Evolutionary conservation across 1,140 invertebrate genomes (phyloP).

Genomic region (Oncopeltus fasciatus): DNA sequence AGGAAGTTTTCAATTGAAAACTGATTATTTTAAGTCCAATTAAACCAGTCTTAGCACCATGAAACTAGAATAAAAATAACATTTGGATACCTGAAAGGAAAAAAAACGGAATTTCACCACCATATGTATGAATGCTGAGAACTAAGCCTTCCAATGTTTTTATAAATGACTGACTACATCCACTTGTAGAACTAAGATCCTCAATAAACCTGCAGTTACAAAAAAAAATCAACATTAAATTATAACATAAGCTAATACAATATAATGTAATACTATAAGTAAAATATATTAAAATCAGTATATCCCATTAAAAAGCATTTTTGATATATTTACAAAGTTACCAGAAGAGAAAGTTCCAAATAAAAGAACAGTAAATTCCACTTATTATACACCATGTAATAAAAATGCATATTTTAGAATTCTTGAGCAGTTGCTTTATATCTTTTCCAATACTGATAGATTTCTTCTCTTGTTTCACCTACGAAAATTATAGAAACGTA

Average conservation of each 20-base stretch:
- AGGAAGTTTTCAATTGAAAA: too few relatives aligned
- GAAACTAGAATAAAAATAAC: background rate
- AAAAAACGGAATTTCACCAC: conserved; percentile 37
- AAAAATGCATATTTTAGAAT: conserved; percentile 18
- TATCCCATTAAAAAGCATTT: background rate
- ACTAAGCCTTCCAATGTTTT: conserved; percentile 34
- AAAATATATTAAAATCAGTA: too few relatives aligned
- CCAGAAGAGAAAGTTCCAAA: conserved; percentile 15
- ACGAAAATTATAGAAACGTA: background rate
- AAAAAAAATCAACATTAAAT: background rate
- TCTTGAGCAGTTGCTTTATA: conserved; percentile 28
- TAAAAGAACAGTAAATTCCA: conserved; percentile 2
- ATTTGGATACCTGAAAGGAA: conserved; percentile 32
- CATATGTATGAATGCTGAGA: conserved; percentile 32
- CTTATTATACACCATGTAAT: conserved; percentile 3
- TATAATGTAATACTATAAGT: too few relatives aligned
- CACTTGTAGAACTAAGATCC: conserved; percentile 23
- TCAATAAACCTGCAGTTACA: conserved; percentile 27
- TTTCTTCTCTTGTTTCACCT: background rate
- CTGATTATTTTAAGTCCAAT: too few relatives aligned
- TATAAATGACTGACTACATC: conserved; percentile 12
- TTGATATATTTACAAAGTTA: background rate
- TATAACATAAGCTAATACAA: too few relatives aligned
- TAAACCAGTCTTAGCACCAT: conserved; percentile 30
- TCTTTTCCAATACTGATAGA: background rate